Percentiles rank a stretch among this genome's conserved stretches.
Evolutionary conservation across 2,113 vertebrate species (phyloP).

Genomic region (Entelurus aequoreus): DNA sequence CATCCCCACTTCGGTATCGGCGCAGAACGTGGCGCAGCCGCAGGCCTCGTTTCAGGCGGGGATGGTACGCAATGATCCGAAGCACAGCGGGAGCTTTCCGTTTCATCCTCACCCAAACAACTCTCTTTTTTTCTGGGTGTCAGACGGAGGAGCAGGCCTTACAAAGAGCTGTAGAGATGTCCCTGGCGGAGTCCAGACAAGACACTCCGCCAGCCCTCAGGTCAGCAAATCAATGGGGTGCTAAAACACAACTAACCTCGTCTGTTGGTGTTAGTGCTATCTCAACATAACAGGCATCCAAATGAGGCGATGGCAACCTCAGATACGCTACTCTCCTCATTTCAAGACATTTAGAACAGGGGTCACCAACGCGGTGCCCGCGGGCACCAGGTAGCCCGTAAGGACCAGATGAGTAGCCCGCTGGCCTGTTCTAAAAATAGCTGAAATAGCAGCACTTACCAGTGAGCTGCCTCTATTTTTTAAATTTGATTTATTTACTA

Average conservation of each 20-base stretch:
- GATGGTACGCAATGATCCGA: conserved; percentile 56
- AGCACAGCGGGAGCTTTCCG: background rate
- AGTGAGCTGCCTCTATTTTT: too few species aligned
- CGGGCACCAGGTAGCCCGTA: too few species aligned
- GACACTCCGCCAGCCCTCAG: conserved; percentile 65
- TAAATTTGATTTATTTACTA: too few species aligned
- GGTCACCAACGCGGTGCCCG: too few species aligned
- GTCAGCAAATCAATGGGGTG: conserved; percentile 51
- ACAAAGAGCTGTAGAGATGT: conserved; percentile 91
- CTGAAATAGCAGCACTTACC: too few species aligned
- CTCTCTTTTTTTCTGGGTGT: conserved; percentile 4
- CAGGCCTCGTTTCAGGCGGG: conserved; percentile 71
- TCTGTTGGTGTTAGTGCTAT: too few species aligned
- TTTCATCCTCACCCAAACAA: background rate
- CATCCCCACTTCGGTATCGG: conserved; percentile 56
- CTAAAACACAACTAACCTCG: too few species aligned
- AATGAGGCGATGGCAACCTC: too few species aligned
- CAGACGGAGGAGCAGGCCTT: conserved; percentile 94
- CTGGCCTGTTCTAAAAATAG: too few species aligned
- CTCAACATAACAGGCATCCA: background rate
- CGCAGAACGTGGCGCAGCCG: conserved; percentile 63
- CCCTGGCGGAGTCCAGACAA: conserved; percentile 77
- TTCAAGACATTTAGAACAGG: background rate
- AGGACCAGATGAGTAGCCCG: too few species aligned
- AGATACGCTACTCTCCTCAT: background rate